phyloP scores from a whole-genome alignment of 2,797 vertebrate genomes.

The Carapus acus region DNA sequence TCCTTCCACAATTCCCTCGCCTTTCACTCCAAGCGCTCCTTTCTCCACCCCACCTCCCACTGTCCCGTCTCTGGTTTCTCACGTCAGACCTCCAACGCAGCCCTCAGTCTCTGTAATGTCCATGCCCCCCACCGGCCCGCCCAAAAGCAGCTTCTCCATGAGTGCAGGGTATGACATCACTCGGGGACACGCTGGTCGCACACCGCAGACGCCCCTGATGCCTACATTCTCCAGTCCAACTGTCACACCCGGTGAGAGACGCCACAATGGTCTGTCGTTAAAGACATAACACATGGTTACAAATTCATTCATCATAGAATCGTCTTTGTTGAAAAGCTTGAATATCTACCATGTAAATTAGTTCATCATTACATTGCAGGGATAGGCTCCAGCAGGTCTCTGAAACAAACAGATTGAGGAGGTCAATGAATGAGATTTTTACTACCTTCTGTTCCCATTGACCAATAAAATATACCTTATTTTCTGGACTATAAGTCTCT shows the following conservation, averaged over 20 bases:
- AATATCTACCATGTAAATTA: no score
- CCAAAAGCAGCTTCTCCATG: conserved; percentile 76
- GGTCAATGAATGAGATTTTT: no score
- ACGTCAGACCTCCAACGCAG: conserved; percentile 40
- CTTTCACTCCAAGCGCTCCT: conserved; percentile 41
- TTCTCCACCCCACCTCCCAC: conserved; percentile 31
- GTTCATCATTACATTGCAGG: no score
- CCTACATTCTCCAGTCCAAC: conserved; percentile 79
- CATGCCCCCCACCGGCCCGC: conserved; percentile 74
- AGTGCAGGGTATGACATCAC: conserved; percentile 86
- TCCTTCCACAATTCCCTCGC: conserved; percentile 37
- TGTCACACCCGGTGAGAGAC: conserved; percentile 78
- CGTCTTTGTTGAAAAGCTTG: no score
- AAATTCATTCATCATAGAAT: no score
- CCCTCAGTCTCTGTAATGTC: conserved; percentile 48
- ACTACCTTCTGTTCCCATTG: no score
- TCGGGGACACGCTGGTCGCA: conserved; percentile 87
- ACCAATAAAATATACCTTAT: no score
- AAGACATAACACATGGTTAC: no score
- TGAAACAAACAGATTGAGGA: no score
- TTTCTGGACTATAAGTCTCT: no score
- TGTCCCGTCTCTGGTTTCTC: conserved; percentile 42
- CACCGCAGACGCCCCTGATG: conserved; percentile 92
- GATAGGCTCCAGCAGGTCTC: no score
- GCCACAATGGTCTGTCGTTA: no score